A percentile compares a stretch with the other conserved stretches of the same genome.
Conservation (phyloP, 2,797 vertebrate species). For the Argentina silus region DNA sequence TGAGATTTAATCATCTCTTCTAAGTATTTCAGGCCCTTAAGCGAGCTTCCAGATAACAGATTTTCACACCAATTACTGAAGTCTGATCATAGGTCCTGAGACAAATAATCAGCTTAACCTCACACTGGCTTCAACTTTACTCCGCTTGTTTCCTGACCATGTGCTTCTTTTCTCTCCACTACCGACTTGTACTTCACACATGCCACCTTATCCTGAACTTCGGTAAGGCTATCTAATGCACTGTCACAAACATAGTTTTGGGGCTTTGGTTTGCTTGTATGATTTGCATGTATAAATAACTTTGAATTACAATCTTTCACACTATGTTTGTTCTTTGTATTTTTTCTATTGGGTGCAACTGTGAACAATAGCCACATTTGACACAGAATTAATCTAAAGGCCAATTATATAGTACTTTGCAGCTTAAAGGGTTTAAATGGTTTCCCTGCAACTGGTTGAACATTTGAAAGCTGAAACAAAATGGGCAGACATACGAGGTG, state of each 20-base stretch:
- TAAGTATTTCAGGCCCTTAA: slow-evolving; percentile 53
- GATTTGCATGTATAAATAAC: neutral
- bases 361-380: too few relatives aligned
- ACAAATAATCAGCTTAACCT: slow-evolving; percentile 75
- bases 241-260: neutral
- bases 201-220: slow-evolving; percentile 43
- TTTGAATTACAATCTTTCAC: neutral
- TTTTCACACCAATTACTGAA: slow-evolving; percentile 73
- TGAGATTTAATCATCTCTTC: slow-evolving; percentile 48
- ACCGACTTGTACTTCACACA: slow-evolving; percentile 43
- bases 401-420: neutral
- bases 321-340: neutral
- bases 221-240: slow-evolving; percentile 15
- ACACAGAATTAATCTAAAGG: too few relatives aligned
- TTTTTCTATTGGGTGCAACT: too few relatives aligned
- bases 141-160: slow-evolving; percentile 60
- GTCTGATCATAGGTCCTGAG: slow-evolving; percentile 60
- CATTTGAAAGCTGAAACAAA: neutral
- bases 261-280: neutral
- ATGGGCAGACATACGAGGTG: neutral
- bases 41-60: slow-evolving; percentile 55
- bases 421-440: too few relatives aligned
- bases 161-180: slow-evolving; percentile 59
- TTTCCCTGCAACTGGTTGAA: neutral
- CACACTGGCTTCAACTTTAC: slow-evolving; percentile 57